Base-by-base conservation (phyloP, 2,113 vertebrate genomes). In the Lophura nycthemera region DNA sequence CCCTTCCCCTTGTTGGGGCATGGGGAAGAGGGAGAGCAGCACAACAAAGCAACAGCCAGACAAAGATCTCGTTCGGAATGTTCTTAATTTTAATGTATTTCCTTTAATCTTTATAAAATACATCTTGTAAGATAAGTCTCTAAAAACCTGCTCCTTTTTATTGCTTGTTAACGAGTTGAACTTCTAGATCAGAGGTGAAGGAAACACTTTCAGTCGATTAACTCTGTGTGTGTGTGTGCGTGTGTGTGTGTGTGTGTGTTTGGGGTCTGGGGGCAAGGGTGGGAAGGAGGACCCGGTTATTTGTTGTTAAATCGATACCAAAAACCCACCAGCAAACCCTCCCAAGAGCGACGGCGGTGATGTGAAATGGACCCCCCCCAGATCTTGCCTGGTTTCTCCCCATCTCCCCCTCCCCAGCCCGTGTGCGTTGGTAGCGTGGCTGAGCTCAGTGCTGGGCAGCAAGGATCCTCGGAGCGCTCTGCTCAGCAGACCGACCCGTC, bases 31-130 rank as follows among this genome's bases (percentile, higher is more conserved):
- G 5, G 27, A 76, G 72, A 30, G 71, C 43, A 85, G 40, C 29
- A 36, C 12, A 57, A 85, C 45, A 85, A 38, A 91, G 0, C 13
- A 63, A 61, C 54, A 69, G 66, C 71, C 52, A 84, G 25, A 40
- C 2, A 0, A 56, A 6, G 10, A 22, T 12, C 67, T 89, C 94
- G 52, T 97, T 97, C 97, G 94, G 95, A 95, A 96, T 77, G 95
- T 93, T 97, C 97, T 97, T 97, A 97, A 97, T 96, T 97, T 98
- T 97, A 95, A 95, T 95, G 92, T 97, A 97, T 98, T 97, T 96
- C 96, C 97, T 97, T 97, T 97, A 98, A 98, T 97, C 96, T 95
- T 97, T 98, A 98, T 98, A 98, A 98, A 98, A 98, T 96, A 98
- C 97, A 96, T 90, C 97, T 97, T 97, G 93, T 96, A 96, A 98